Conservation (phyloP, 2,797 vertebrate genomes). For the Mus caroli region DNA sequence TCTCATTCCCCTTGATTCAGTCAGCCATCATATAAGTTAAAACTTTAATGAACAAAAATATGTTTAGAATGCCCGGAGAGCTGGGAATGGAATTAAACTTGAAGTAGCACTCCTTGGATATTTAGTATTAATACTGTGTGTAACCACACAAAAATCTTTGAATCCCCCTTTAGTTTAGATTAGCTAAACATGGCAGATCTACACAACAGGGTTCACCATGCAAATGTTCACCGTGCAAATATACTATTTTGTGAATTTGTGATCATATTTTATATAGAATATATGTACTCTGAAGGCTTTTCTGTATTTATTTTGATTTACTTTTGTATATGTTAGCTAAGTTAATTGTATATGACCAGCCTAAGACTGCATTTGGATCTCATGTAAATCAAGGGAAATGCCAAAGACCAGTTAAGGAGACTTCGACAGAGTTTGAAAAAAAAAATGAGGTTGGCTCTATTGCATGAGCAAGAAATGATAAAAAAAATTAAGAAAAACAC, state of each 20-base stretch:
- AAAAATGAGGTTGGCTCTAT: background rate
- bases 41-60: background rate
- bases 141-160: background rate
- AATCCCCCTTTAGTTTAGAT: background rate
- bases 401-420: background rate
- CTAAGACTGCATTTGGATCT: background rate
- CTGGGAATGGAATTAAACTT: background rate
- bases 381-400: background rate
- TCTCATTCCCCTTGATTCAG: background rate
- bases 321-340: background rate
- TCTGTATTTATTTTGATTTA: background rate
- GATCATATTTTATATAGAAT: background rate
- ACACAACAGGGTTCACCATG: background rate
- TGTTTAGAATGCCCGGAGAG: background rate
- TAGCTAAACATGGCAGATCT: background rate
- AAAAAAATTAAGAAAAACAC: background rate
- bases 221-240: background rate
- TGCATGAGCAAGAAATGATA: background rate
- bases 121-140: fast-evolving
- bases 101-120: background rate
- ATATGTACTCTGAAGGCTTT: background rate
- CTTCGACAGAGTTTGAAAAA: background rate
- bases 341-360: too few relatives aligned
- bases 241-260: background rate
- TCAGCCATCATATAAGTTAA: background rate